Evolutionary conservation across 2,888 invertebrate genomes (phyloP).

Genomic region (Cotesia congregata): DNA sequence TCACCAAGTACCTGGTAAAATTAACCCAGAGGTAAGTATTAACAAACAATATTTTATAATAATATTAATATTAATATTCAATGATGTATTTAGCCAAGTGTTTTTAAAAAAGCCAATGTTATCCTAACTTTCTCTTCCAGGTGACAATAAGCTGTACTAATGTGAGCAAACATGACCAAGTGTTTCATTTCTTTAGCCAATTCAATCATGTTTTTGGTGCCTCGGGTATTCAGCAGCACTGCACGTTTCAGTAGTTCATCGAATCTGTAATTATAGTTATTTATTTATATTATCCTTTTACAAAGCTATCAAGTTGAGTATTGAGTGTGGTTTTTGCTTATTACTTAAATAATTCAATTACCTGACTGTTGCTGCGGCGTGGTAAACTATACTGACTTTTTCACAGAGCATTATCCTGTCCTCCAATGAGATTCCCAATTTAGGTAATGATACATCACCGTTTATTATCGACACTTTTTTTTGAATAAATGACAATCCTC

Average conservation of each 20-base stretch:
- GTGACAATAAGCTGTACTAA: conserved; percentile 94
- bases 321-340: no score
- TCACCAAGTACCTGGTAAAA: conserved; percentile 78
- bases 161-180: conserved; percentile 80
- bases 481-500: conserved; percentile 76
- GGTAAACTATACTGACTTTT: conserved; percentile 88
- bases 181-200: conserved; percentile 84
- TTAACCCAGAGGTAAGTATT: neutral
- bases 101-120: neutral
- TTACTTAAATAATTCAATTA: conserved; percentile 37
- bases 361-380: conserved; percentile 73
- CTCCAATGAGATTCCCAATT: conserved; percentile 78
- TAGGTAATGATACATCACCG: conserved; percentile 80
- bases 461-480: conserved; percentile 80
- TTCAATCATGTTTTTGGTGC: conserved; percentile 89
- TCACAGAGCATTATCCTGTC: conserved; percentile 78
- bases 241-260: conserved; percentile 93
- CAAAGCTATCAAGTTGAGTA: no score
- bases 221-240: conserved; percentile 91
- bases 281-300: conserved; percentile 42
- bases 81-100: conserved; percentile 9
- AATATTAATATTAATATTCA: neutral
- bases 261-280: conserved; percentile 78
- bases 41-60: neutral
- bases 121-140: conserved; percentile 71